Conservation (phyloP, 2,113 vertebrate species). For the Lophius piscatorius region DNA sequence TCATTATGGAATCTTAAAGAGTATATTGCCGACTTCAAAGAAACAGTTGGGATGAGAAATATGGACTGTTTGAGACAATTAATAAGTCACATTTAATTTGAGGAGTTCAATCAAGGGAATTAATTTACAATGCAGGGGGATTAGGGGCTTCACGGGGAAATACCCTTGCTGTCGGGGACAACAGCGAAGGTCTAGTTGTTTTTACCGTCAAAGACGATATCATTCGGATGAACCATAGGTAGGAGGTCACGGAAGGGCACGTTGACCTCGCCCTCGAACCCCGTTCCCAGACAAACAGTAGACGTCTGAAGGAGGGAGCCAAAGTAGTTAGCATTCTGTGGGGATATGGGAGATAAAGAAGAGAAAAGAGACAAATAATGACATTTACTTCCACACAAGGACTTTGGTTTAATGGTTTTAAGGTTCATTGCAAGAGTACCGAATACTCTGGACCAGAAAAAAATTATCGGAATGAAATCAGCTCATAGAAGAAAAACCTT, state of each 20-base stretch:
- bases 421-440: background rate
- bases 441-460: background rate
- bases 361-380: background rate
- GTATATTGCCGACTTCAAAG: no score
- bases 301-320: slow-evolving; percentile 93
- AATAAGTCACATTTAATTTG: no score
- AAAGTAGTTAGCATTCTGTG: slow-evolving; percentile 91
- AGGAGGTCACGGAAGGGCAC: slow-evolving; percentile 89
- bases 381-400: background rate
- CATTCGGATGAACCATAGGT: slow-evolving; percentile 92
- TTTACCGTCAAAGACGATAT: slow-evolving; percentile 93
- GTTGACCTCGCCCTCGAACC: slow-evolving; percentile 83
- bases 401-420: background rate
- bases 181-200: no score
- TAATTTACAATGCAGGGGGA: no score
- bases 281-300: slow-evolving; percentile 87
- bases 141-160: no score
- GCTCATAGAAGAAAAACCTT: slow-evolving; percentile 1
- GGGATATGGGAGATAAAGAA: background rate
- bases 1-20: no score
- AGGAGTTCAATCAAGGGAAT: no score
- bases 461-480: background rate
- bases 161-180: no score
- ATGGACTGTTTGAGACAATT: no score
- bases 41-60: no score